Evolutionary conservation across 2,888 invertebrate species (phyloP), one percentile per base, ranked within the genome.

Genomic region (Blastobasis lacticolella): DNA sequence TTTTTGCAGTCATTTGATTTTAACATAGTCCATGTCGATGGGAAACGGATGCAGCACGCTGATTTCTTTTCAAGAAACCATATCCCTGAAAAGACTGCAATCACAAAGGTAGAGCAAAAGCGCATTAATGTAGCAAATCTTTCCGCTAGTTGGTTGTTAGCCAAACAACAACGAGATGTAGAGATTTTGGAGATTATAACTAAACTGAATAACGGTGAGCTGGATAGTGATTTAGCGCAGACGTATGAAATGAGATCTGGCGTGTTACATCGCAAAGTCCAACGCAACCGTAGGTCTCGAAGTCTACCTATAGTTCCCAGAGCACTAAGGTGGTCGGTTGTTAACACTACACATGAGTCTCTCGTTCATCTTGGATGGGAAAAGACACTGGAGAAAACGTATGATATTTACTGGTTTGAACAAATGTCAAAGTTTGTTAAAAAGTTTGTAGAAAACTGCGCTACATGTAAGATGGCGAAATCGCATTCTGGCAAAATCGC

Each of bases 391-490:
- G 55, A 61, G 40, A 63, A 67, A 47, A 23, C 57, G 0, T 66
- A 60, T 41, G 54, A 63, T 5, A 49, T 55, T 37, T 69, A 65
- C 46, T 69, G 69, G 67, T 68, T 69, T 46, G 53, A 49, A 0
- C 45, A 52, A 4, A 67, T 67, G 61, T 38, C 58, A 0, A 57
- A 58, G 42, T 64, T 57, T 48, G 64, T 69, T 5, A 45, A 62
- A 37, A 67, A 66, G 50, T 69, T 69, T 52, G 59, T 64, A 4
- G 62, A 68, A 4, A 66, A 61, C 42, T 71, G 70, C 49, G 48
- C 67, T 4, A 70, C 66, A 5, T 71, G 71, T 51, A 64, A 57
- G 55, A 38, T 65, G 6, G 54, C 67, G 0, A 71, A 71, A 50
- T 54, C 61, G 4, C 9, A 48, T 6, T 62, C 67, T 5, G 72